Base-by-base conservation (phyloP, 2,113 vertebrate species). In the Bothrops jararaca region DNA sequence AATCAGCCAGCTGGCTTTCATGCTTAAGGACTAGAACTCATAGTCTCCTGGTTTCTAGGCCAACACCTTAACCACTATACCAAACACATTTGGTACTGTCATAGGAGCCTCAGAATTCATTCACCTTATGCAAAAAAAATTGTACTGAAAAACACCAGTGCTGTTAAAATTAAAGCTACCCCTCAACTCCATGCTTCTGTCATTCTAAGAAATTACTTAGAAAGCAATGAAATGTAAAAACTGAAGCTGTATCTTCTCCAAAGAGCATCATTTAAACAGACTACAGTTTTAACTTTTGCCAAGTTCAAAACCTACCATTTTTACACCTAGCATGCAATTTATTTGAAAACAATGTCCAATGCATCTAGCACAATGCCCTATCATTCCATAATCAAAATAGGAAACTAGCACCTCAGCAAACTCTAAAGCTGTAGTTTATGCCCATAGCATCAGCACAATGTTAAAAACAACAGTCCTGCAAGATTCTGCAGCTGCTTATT, bases 101-200 rank as follows among this genome's bases (percentile, higher is more conserved):
- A 92, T 57, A 8, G 89, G 85, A 87, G 95, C 10, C 87, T 88
- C 0, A 90, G 45, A 92, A 94, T 45, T n/a, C 87, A 91, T 89
- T 92, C 45, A 12, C 58, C 85, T 91, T 94, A 74, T 89, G 87
- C 54, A 94, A 94, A 85, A 48, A 42, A 92, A 89, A 94, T 34
- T 29, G 20, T 54, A 85, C 6, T 42, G 57, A 52, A 34, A 20
- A 87, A 54, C 34, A 80, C 34, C 88, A 92, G 5, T 29, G 20
- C 50, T 64, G 52, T 50, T 89, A 48, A 23, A 86, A 91, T 29
- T 86, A 24, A 24, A 88, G 34, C 34, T 52, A 86, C 57, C 85
- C 94, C 56, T 88, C 15, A 13, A 13, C 39, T 93, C 20, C 91
- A 56, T 90, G 11, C 5, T 50, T 4, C 93, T 50, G 42, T 58